Conservation (phyloP, 2,888 invertebrate genomes). For the Coenonympha arcania region DNA sequence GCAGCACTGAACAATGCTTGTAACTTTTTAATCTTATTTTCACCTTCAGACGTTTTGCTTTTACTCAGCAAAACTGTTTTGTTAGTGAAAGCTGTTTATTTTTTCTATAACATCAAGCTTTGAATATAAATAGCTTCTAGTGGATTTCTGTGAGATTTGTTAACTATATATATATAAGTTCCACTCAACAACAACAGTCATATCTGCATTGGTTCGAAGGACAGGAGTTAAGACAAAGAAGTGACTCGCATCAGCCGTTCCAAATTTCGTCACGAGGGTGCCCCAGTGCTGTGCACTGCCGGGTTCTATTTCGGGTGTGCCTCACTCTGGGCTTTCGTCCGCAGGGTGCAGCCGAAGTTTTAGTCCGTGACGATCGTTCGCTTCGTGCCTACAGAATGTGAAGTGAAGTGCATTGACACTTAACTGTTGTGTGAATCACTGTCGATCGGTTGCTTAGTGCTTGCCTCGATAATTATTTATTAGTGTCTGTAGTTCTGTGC, state of each 20-base stretch:
- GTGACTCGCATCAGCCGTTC: conserved; percentile 37
- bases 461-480: conserved; percentile 43
- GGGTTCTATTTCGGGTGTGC: conserved; percentile 68
- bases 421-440: conserved; percentile 70
- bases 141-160: no score
- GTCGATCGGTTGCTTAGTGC: conserved; percentile 43
- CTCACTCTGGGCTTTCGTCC: conserved; percentile 57
- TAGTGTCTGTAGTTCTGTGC: conserved; percentile 60
- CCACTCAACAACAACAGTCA: no score
- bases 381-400: conserved; percentile 49
- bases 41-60: conserved; percentile 51
- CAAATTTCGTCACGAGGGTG: conserved; percentile 62
- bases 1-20: conserved; percentile 48
- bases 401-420: conserved; percentile 71
- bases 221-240: conserved; percentile 42
- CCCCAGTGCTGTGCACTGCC: conserved; percentile 66
- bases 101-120: background rate
- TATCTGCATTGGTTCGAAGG: background rate
- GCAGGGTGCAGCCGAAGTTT: conserved; percentile 55
- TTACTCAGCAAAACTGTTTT: conserved; percentile 20
- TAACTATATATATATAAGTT: background rate
- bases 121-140: no score
- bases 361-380: conserved; percentile 56
- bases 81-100: conserved; percentile 2
- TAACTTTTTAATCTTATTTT: conserved; percentile 51